Percentiles rank a stretch among this genome's conserved stretches.
These are phyloP conservation scores for Druon quercuslanigerum DNA, from an alignment of 1,140 invertebrate species.

Conservation along the genomic window DNA sequence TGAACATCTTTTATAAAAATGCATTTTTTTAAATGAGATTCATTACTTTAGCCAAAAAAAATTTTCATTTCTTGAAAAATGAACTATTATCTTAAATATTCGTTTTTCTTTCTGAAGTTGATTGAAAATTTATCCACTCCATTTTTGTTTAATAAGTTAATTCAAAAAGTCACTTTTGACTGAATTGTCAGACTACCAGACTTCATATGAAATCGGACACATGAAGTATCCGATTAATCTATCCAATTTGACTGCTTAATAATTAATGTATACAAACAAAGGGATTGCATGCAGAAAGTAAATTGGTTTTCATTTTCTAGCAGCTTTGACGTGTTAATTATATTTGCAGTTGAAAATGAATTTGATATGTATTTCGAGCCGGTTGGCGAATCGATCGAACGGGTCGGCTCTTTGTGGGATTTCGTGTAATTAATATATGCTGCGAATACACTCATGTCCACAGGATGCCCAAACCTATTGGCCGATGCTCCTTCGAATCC, in stretches of 20 bases:
- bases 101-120: too few species aligned
- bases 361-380: conserved; percentile 6
- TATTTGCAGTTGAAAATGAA: conserved; percentile 33
- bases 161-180: too few species aligned
- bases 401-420: conserved; percentile 65
- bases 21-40: too few species aligned
- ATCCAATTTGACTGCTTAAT: background rate
- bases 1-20: too few species aligned
- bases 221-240: background rate
- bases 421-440: conserved; percentile 73
- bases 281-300: background rate
- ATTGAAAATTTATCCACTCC: too few species aligned
- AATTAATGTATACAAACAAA: background rate
- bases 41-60: too few species aligned
- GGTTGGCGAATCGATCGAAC: conserved; percentile 45
- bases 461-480: conserved; percentile 53
- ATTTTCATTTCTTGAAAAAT: too few species aligned
- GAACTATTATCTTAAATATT: too few species aligned
- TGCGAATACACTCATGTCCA: conserved; percentile 50
- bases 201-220: background rate
- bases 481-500: conserved; percentile 48
- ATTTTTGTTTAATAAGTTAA: too few species aligned
- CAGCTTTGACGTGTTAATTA: conserved; percentile 5
- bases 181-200: too few species aligned
- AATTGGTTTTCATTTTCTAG: background rate